These are phyloP conservation scores for Notodonta dromedarius DNA, from an alignment of 2,888 invertebrate species.

Conservation along the genomic window DNA sequence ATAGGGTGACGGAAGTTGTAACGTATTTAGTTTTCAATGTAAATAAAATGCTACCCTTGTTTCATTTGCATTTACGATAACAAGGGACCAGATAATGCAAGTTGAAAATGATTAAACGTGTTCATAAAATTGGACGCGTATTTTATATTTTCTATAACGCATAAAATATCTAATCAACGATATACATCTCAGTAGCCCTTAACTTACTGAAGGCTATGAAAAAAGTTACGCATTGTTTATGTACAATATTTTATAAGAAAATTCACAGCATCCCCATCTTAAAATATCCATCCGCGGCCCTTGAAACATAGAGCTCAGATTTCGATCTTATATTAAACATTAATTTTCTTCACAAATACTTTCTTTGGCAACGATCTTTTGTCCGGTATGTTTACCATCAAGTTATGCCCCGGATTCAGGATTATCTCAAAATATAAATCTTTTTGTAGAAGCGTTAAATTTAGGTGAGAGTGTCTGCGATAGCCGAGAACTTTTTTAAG, in stretches of 20 bases:
- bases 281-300: conserved; percentile 36
- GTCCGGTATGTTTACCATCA: conserved; percentile 46
- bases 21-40: too few relatives aligned
- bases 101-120: too few relatives aligned
- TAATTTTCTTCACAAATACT: conserved; percentile 54
- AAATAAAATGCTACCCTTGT: too few relatives aligned
- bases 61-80: too few relatives aligned
- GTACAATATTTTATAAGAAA: conserved; percentile 38
- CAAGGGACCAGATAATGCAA: too few relatives aligned
- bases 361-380: conserved; percentile 43
- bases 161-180: conserved; percentile 1
- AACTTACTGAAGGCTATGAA: conserved; percentile 11
- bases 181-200: neutral
- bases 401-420: conserved; percentile 40
- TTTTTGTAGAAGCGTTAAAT: conserved; percentile 37
- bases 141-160: neutral
- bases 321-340: conserved; percentile 52
- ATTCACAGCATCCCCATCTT: conserved; percentile 36
- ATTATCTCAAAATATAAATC: conserved; percentile 48
- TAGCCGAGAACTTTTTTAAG: conserved; percentile 20
- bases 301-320: conserved; percentile 43
- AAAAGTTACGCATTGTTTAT: conserved; percentile 29
- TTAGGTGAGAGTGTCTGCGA: conserved; percentile 23
- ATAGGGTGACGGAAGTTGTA: too few relatives aligned
- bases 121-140: neutral